phyloP scores from a whole-genome alignment of 2,888 invertebrate genomes.

The Aquatica leii region DNA sequence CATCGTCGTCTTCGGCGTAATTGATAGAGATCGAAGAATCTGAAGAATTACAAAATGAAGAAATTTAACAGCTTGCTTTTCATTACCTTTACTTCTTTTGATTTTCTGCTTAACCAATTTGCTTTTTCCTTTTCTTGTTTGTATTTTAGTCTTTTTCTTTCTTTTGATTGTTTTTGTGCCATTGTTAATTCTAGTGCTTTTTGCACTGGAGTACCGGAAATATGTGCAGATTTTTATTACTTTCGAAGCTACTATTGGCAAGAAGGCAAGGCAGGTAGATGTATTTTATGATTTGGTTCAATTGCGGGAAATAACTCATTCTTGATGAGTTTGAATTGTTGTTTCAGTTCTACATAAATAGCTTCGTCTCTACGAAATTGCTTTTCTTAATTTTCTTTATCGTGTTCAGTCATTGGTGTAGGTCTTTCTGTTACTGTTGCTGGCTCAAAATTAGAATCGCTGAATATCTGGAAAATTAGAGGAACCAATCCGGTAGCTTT shows the following conservation, averaged over 20 bases:
- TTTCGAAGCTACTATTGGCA: neutral
- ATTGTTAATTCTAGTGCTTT: neutral
- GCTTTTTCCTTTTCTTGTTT: neutral
- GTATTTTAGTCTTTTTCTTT: neutral
- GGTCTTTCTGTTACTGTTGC: neutral
- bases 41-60: neutral
- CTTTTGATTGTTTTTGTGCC: neutral
- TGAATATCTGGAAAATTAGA: neutral
- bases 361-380: neutral
- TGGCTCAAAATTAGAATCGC: neutral
- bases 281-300: neutral
- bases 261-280: neutral
- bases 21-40: slow-evolving; percentile 8
- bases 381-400: neutral
- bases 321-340: neutral
- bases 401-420: neutral
- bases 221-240: neutral
- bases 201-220: neutral
- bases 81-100: neutral
- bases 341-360: neutral
- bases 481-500: neutral
- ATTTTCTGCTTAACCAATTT: neutral
- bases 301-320: neutral
- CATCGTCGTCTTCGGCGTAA: slow-evolving; percentile 6
- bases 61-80: neutral